These are phyloP conservation scores for Palaemon carinicauda DNA, from an alignment of 1,140 invertebrate genomes.

Conservation along the genomic window DNA sequence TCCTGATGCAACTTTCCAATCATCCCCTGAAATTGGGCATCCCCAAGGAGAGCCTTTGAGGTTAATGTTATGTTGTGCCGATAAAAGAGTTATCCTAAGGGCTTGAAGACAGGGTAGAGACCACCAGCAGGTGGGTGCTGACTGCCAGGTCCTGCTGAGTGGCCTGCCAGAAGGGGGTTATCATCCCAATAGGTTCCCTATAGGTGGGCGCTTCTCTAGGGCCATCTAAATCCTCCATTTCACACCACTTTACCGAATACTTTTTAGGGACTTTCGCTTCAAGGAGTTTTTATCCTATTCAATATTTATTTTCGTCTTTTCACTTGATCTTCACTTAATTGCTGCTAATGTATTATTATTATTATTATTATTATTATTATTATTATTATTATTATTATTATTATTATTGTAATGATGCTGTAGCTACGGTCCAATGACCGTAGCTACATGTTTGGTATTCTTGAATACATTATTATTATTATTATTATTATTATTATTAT, in stretches of 20 bases:
- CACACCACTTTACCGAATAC: background rate
- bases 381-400: too few relatives aligned
- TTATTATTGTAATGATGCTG: too few relatives aligned
- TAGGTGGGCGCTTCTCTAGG: background rate
- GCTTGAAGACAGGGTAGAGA: slow-evolving; percentile 7
- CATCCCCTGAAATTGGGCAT: background rate
- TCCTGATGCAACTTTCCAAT: background rate
- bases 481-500: too few relatives aligned
- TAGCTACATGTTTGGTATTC: too few relatives aligned
- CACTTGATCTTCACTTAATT: background rate
- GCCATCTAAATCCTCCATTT: background rate
- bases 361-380: too few relatives aligned
- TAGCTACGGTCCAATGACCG: too few relatives aligned
- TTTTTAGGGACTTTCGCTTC: too few relatives aligned
- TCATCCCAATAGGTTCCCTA: slow-evolving; percentile 35
- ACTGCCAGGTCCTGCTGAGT: background rate
- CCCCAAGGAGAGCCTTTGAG: slow-evolving; percentile 19
- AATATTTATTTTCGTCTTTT: background rate
- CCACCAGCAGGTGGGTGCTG: background rate
- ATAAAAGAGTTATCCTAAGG: slow-evolving; percentile 12
- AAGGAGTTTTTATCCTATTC: too few relatives aligned
- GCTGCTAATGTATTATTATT: too few relatives aligned
- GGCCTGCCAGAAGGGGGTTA: background rate
- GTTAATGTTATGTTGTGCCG: background rate
- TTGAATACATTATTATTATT: too few relatives aligned